Base-by-base conservation (phyloP, 2,888 invertebrate genomes). In the Heliconius charithonia region DNA sequence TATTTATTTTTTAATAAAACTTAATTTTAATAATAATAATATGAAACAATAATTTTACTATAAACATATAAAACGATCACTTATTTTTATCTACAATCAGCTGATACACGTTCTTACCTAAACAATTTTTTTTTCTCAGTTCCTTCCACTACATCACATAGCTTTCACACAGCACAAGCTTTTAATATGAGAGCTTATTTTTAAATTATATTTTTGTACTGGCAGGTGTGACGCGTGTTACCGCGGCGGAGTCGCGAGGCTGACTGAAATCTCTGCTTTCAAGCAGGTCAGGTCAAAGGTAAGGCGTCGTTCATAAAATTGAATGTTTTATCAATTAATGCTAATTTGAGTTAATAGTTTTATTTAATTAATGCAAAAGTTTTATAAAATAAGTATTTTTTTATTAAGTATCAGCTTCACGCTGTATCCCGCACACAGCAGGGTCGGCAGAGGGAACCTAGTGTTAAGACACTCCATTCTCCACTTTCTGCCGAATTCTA, bases 181-280 rank as follows among this genome's bases (percentile, higher is more conserved):
- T n/a, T 63, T 27, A 41, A 45, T 25, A 29, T 27, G 10, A 62
- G 56, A 63, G 25, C 27, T 41, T 74, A 74, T 65, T 74, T 74
- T 74, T 63, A 16, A 63, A 41, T 65, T 22, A 22, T 37, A 41
- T 27, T 74, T 62, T 62, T 74, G 63, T 74, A 74, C 62, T 62
- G 29, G 85, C 84, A 83, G 82, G 81, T 62, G 84, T 82, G 84
- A 86, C 85, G 90, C 92, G 87, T 84, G 91, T 92, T 92, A 89
- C 88, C 85, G 87, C 91, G 88, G 85, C 85, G 90, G 90, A 89
- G 90, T 89, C 92, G 91, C 93, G 91, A 89, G 89, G 89, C 92
- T 91, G 91, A 95, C 94, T 95, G 79, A 93, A 95, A 94, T 94
- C 95, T 94, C 92, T 92, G 94, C 91, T 89, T 90, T 89, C 88